Evolutionary conservation across 2,888 invertebrate species (phyloP), one percentile per base, ranked within the genome.

Genomic region (Phyllotreta cruciferae): DNA sequence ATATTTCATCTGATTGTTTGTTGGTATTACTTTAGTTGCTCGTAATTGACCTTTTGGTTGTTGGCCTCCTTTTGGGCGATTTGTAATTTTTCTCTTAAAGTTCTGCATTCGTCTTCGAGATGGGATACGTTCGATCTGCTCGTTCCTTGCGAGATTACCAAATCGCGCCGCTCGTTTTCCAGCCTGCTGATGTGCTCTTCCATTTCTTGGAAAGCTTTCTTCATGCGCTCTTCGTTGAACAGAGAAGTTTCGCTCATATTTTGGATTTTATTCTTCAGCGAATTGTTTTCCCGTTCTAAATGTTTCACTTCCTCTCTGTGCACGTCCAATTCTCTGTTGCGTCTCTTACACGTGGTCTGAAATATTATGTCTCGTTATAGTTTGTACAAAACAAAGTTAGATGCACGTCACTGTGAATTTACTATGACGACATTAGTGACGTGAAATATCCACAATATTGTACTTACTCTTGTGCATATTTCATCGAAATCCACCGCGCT

Each of bases 21-120:
- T n/a, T n/a, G n/a, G n/a, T n/a, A n/a, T 78, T 71, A 88, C 88
- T 86, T 86, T 11, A 88, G 75, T 75, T 88, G 88, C 50, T 78
- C 82, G 63, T 87, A 86, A 60, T 84, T 83, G 0, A 84, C 82
- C 42, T 83, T 82, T 44, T 86, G 82, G 36, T 83, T 83, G 13
- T 82, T 80, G 8, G 86, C 79, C 60, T 89, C 88, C 11, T 80
- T 78, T 64, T 85, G 85, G 0, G 84, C 77, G 24, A 78, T 77
- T 11, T 78, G 77, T 0, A 86, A 68, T 49, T 86, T 84, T n/a
- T 84, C 82, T 57, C 81, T 83, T 1, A 84, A 67, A 11, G 82
- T 81, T n/a, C 82, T 82, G 37, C 85, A 75, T 71, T 88, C 85
- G 50, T 86, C 85, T 70, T 86, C 86, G 0, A 88, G 75, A 50